Conservation (phyloP, 2,797 vertebrate species). For the Trachops cirrhosus region DNA sequence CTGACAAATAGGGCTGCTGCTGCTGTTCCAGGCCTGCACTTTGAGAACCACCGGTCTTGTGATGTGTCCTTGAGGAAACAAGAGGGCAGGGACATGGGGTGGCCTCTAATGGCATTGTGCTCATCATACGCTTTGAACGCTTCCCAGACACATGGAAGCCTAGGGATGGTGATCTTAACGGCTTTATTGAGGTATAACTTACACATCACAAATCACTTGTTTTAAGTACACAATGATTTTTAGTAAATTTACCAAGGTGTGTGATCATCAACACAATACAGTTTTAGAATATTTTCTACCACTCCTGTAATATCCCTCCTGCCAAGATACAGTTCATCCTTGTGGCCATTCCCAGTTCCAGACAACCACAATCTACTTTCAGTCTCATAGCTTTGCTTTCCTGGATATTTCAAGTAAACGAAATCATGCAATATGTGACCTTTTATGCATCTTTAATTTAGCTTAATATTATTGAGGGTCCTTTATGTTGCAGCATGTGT, state of each 20-base stretch:
- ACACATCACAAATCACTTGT: not conserved
- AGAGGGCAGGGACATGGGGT: not conserved
- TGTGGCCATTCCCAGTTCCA: not conserved
- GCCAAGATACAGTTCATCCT: not conserved
- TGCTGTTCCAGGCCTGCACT: not conserved
- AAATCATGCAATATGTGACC: not conserved
- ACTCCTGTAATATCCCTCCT: not conserved
- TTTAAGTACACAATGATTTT: not conserved
- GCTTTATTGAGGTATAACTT: not conserved
- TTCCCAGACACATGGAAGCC: not conserved
- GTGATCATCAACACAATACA: not conserved
- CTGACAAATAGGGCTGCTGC: not conserved
- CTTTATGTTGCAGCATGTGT: not conserved
- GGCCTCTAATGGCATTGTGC: fast-evolving
- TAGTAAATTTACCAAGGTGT: not conserved
- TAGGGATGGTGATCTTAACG: not conserved
- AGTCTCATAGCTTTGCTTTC: not conserved
- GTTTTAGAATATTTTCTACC: not conserved
- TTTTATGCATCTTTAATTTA: not conserved
- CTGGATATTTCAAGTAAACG: not conserved
- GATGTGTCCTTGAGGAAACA: not conserved
- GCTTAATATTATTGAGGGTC: not conserved
- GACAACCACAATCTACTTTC: not conserved
- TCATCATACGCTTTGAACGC: not conserved
- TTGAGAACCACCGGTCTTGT: not conserved